Evolutionary conservation across 2,113 vertebrate genomes (phyloP).

Genomic region (Sardina pilchardus): DNA sequence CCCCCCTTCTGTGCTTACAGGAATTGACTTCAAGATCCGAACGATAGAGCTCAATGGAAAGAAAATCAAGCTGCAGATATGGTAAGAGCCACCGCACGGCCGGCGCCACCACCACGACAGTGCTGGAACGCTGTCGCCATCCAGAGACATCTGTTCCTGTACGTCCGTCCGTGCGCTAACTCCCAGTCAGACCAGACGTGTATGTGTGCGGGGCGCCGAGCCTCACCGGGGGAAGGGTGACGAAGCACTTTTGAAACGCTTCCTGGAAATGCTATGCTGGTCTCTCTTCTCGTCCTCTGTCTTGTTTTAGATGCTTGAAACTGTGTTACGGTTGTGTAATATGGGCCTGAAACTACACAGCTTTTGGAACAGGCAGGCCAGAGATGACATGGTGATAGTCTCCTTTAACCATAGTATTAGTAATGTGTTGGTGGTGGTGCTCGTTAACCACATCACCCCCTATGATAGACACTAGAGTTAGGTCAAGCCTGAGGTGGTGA

Average conservation of each 20-base stretch:
- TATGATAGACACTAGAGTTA: not conserved
- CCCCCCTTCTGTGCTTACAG: conserved; percentile 62
- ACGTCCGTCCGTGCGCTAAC: not conserved
- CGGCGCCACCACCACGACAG: not conserved
- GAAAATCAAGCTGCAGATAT: conserved; percentile 97
- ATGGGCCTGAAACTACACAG: not conserved
- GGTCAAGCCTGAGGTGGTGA: not conserved
- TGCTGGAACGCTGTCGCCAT: not conserved
- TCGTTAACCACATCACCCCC: too few species aligned
- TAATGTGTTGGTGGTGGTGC: too few species aligned
- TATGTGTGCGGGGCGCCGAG: not conserved
- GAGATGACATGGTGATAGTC: too few species aligned
- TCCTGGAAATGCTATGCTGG: not conserved
- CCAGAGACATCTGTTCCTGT: conserved; percentile 2
- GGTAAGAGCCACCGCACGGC: conserved; percentile 73
- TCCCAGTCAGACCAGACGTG: too few species aligned
- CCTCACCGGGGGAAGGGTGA: not conserved
- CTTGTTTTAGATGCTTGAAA: not conserved
- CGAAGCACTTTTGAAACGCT: not conserved
- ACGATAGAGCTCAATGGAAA: conserved; percentile 97
- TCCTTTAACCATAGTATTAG: too few species aligned
- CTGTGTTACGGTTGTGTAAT: not conserved
- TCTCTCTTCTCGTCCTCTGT: not conserved
- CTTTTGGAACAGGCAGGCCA: not conserved
- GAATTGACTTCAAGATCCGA: conserved; percentile 98